These are phyloP conservation scores for Galaxias olidus DNA, from an alignment of 2,797 vertebrate genomes.

Conservation along the genomic window DNA sequence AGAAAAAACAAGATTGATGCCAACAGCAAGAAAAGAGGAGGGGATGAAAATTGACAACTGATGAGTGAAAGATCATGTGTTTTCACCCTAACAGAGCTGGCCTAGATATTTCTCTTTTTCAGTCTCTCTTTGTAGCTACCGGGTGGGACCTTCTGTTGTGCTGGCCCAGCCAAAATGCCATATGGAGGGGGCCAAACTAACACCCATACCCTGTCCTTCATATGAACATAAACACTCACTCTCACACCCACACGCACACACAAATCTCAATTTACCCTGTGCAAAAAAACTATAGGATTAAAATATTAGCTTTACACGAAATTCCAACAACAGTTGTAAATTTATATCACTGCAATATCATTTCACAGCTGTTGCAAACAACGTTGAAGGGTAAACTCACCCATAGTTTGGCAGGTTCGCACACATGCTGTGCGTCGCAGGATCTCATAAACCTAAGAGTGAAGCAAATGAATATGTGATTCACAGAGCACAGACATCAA, in stretches of 20 bases:
- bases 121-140: conserved; percentile 33
- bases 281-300: neutral
- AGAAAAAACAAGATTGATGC: conserved; percentile 29
- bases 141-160: conserved; percentile 61
- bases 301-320: conserved; percentile 22
- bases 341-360: neutral
- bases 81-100: neutral
- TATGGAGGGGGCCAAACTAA: conserved; percentile 49
- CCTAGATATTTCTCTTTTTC: conserved; percentile 16
- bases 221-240: neutral
- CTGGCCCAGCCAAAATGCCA: conserved; percentile 66
- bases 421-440: conserved; percentile 88
- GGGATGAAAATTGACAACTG: conserved; percentile 2
- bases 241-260: conserved; percentile 3
- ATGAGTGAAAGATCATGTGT: conserved; percentile 20
- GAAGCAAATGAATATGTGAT: neutral
- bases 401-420: conserved; percentile 86
- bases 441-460: conserved; percentile 90
- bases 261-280: conserved; percentile 14
- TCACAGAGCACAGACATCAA: neutral
- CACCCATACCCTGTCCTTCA: neutral
- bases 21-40: neutral
- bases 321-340: conserved; percentile 38
- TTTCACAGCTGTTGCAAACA: neutral
- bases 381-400: conserved; percentile 71